Evolutionary conservation across 2,113 vertebrate genomes (phyloP).

Genomic region (Rhinolophus ferrumequinum): DNA sequence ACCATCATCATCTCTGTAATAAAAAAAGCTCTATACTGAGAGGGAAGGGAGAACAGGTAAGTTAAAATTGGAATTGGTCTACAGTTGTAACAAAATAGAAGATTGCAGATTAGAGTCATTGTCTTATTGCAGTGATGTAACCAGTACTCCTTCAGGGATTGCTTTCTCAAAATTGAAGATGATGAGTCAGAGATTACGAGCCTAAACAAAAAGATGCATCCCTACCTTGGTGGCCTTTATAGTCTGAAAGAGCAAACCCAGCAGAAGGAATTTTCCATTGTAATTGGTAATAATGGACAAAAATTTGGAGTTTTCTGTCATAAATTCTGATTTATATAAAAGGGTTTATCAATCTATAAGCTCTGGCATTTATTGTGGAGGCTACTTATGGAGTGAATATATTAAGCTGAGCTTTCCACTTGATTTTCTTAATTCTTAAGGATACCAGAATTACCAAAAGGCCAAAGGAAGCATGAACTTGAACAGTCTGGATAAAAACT

Average conservation of each 20-base stretch:
- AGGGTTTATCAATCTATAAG: neutral
- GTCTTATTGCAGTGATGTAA: conserved; percentile 45
- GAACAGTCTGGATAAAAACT: neutral
- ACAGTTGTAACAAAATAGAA: conserved; percentile 71
- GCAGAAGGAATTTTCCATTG: neutral
- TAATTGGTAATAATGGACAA: conserved; percentile 34
- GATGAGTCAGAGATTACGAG: conserved; percentile 34
- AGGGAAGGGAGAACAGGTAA: conserved; percentile 61
- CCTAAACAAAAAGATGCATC: conserved; percentile 4
- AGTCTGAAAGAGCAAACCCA: conserved; percentile 35
- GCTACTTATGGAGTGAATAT: neutral
- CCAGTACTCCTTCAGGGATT: conserved; percentile 17
- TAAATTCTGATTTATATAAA: neutral
- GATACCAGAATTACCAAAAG: conserved; percentile 27
- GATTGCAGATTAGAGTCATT: conserved; percentile 55
- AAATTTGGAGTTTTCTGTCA: neutral
- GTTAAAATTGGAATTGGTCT: conserved; percentile 78
- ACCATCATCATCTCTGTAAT: conserved; percentile 56
- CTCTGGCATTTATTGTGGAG: neutral
- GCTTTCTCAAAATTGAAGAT: conserved; percentile 58
- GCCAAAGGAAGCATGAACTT: neutral
- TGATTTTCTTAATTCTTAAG: conserved; percentile 47
- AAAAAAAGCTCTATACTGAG: conserved; percentile 73
- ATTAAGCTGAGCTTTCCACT: conserved; percentile 23
- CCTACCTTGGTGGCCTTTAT: neutral